Base-by-base conservation (phyloP, 2,888 invertebrate genomes). In the Griposia aprilina region DNA sequence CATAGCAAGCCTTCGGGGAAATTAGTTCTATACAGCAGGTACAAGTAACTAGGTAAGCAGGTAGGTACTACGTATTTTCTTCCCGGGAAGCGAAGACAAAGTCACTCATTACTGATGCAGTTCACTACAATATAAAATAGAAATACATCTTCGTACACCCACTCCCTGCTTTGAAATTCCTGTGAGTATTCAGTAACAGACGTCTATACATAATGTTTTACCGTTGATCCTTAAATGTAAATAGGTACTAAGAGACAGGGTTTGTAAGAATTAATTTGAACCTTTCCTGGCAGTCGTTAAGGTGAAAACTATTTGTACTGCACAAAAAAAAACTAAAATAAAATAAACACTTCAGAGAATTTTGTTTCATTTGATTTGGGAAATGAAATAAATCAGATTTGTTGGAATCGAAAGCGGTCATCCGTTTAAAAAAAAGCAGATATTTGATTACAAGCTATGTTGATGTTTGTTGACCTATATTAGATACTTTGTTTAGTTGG, bases 321-420 rank as follows among this genome's bases (percentile, higher is more conserved):
- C 30, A 70, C 8, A 36, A 20, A 1, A 20, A 1, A 20, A 30
- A 60, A 52, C n/a, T 26, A 26, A 36, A 68, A 73, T 41, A 7
- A 50, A n/a, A 36, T 30, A 65, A 77, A 20, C 50, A 11, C 3
- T 50, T 3, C 1, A 15, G 13, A 20, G 3, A 11, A 30, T n/a
- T 78, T 11, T 41, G 30, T 30, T 65, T n/a, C 41, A n/a, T 13
- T 30, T 20, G 17, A 50, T 62, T 20, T 20, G n/a, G n/a, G 20
- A 20, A 48, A 63, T 50, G 15, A 62, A 71, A 81, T 71, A 62
- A 62, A 74, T 63, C 41, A 13, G 41, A 30, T 65, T n/a, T 41
- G 20, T 30, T n/a, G n/a, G 11, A 65, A 41, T 11, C 13, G 15
- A 48, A 10, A 0, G 36, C 23, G 0, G 11, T 17, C 15, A 5